These are phyloP conservation scores for Linnaemya tessellans DNA, from an alignment of 2,888 invertebrate species.

Conservation along the genomic window DNA sequence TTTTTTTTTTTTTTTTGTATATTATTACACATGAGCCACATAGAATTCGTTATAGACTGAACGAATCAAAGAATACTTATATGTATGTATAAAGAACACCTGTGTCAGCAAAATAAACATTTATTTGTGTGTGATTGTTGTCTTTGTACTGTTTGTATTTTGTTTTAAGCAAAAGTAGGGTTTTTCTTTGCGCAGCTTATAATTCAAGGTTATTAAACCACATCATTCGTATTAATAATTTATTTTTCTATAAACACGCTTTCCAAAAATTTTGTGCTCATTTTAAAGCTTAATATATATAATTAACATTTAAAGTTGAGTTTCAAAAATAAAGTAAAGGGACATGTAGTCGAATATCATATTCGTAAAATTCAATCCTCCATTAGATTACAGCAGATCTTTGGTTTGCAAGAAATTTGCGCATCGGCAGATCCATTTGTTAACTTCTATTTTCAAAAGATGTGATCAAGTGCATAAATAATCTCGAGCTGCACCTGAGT, in stretches of 20 bases:
- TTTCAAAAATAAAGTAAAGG: not conserved
- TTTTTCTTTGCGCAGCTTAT: slow-evolving; percentile 23
- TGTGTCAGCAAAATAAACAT: slow-evolving; percentile 65
- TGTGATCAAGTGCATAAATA: no score
- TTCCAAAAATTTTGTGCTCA: not conserved
- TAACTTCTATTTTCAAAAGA: no score
- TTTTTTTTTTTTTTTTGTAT: slow-evolving; percentile 47
- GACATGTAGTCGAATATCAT: no score
- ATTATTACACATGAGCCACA: slow-evolving; percentile 66
- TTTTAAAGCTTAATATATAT: not conserved
- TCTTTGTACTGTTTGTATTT: not conserved
- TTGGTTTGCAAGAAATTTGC: no score
- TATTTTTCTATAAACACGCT: slow-evolving; percentile 5
- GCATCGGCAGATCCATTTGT: no score
- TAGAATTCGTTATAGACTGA: slow-evolving; percentile 28
- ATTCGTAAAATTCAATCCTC: no score
- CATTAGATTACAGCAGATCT: no score
- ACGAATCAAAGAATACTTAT: slow-evolving; percentile 31
- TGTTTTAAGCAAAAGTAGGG: slow-evolving; percentile 12
- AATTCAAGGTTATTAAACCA: slow-evolving; percentile 69
- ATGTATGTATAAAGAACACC: slow-evolving; percentile 66
- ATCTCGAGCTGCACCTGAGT: no score
- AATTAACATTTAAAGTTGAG: not conserved
- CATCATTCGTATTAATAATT: slow-evolving; percentile 14
- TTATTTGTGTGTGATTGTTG: not conserved